Percentiles rank a stretch among this genome's conserved stretches.
phyloP scores from a whole-genome alignment of 2,113 vertebrate genomes.

The human region GRCh38 chr1:83605001-83605500 shows the following conservation, averaged over 20 bases:
- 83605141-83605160: background rate
- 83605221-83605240: background rate
- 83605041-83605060: background rate
- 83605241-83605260: background rate
- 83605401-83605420: background rate
- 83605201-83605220: background rate
- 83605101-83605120: too few species aligned
- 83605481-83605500: background rate
- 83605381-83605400: background rate
- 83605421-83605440: background rate
- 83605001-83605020: background rate
- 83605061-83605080: background rate
- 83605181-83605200: background rate
- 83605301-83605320: background rate
- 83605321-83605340: background rate
- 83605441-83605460: background rate
- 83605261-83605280: background rate
- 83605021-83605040: background rate
- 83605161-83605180: background rate
- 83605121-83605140: too few species aligned
- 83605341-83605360: background rate
- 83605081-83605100: accelerated
- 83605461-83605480: background rate
- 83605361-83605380: background rate
- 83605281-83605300: background rate